Evolutionary conservation across 2,113 vertebrate species (phyloP).

Genomic region (Dermatemys mawii): DNA sequence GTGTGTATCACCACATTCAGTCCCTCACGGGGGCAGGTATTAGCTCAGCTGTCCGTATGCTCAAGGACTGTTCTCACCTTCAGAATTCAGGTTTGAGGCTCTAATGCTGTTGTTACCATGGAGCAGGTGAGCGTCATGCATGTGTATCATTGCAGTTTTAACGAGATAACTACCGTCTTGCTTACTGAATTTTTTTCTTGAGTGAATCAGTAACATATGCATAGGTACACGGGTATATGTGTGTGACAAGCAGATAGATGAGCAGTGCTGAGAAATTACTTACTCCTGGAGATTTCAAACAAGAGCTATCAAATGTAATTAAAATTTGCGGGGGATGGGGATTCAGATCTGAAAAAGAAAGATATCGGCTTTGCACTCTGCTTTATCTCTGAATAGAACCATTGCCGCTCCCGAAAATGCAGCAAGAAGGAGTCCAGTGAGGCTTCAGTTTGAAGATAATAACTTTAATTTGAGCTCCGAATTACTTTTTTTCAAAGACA

Average conservation of each 20-base stretch:
- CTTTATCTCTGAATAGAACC: constrained; percentile 52
- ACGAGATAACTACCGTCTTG: not conserved
- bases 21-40: not conserved
- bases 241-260: constrained; percentile 51
- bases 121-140: not conserved
- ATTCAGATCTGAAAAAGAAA: constrained; percentile 56
- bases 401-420: constrained; percentile 34
- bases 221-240: not conserved
- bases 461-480: constrained; percentile 83
- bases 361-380: constrained; percentile 59
- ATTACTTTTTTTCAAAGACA: constrained; percentile 82
- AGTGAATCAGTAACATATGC: fast-evolving
- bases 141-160: not conserved
- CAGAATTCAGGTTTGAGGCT: not conserved
- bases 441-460: constrained; percentile 78
- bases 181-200: not conserved
- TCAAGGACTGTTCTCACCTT: not conserved
- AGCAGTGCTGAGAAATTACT: constrained; percentile 55
- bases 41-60: not conserved
- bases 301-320: constrained; percentile 66
- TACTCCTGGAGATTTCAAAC: constrained; percentile 55
- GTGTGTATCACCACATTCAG: not conserved
- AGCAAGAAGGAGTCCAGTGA: not conserved
- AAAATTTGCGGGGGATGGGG: constrained; percentile 39
- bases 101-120: not conserved